Percentiles rank a stretch among this genome's conserved stretches.
phyloP scores from a whole-genome alignment of 2,113 vertebrate species.

The Climacteris rufus region DNA sequence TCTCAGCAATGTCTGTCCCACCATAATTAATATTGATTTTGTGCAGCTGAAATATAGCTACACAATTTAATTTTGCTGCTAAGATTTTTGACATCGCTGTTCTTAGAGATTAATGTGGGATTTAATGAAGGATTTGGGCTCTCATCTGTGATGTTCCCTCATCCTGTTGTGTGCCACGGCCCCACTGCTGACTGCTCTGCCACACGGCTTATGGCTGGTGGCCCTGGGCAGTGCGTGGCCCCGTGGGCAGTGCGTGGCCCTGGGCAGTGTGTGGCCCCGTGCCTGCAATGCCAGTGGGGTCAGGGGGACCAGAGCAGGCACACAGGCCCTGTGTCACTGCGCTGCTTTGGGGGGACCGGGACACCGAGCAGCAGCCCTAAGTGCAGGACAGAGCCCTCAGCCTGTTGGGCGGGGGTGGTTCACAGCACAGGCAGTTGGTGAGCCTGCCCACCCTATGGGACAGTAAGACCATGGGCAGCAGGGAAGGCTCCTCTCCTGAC shows the following conservation, averaged over 20 bases:
- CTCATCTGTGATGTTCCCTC: conserved; percentile 22
- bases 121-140: conserved; percentile 61
- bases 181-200: not conserved
- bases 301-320: rapidly evolving
- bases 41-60: conserved; percentile 56
- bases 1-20: not conserved
- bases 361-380: not conserved
- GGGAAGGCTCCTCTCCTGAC: not conserved
- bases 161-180: rapidly evolving
- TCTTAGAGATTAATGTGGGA: conserved; percentile 54
- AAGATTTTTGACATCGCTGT: conserved; percentile 62
- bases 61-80: conserved; percentile 62
- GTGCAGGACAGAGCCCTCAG: rapidly evolving
- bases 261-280: rapidly evolving
- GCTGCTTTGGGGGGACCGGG: not conserved
- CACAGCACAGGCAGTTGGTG: rapidly evolving
- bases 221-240: rapidly evolving
- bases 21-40: conserved; percentile 62
- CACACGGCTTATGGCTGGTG: rapidly evolving
- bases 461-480: not conserved
- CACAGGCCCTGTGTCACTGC: rapidly evolving
- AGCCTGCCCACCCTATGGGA: not conserved
- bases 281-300: rapidly evolving
- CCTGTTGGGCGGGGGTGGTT: rapidly evolving
- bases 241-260: not conserved